Base-by-base conservation (phyloP, 2,888 invertebrate species). In the Rutpela maculata region DNA sequence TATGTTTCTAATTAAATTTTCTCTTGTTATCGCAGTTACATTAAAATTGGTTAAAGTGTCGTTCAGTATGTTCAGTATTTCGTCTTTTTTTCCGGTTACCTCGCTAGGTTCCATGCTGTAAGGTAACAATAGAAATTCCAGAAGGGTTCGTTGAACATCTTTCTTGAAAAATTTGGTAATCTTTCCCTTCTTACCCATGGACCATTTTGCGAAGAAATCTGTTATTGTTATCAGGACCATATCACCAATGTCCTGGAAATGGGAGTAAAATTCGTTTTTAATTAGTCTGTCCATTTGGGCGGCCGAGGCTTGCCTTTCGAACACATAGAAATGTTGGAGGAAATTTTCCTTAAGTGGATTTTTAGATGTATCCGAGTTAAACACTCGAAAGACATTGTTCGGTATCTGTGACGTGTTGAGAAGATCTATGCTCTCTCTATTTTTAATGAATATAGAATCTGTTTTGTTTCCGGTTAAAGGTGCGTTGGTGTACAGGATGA, bases 141-240 rank as follows among this genome's bases (percentile, higher is more conserved):
- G 15, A 1, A 75, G 55, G n/a, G 22, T 75, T n/a, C 17, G 19
- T 18, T 75, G 69, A 18, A 75, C 22, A 18, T 75, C 62, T 19
- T 50, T 70, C 12, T 69, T 75, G 26, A 17, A 12, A 9, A 75
- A 56, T 15, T 17, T 35, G 10, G 22, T 17, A 9, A 75, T 75
- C 19, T 65, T 68, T 55, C 35, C 56, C 12, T 57, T 69, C 15
- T 57, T 63, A 17, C 75, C 75, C 3, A 69, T 12, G 12, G 69
- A 60, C 75, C 75, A 75, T n/a, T 69, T 75, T 0, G 67, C 17
- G 31, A 75, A 75, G 19, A 63, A 75, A 26, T 75, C 67, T 10
- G 31, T 19, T 56, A 75, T 22, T 0, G 63, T 69, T 15, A 63
- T 62, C 4, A 75, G n/a, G 0, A 68, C 67, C 1, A 55, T 57